Base-by-base conservation (phyloP, 2,113 vertebrate genomes). In the Atherinomorus stipes region DNA sequence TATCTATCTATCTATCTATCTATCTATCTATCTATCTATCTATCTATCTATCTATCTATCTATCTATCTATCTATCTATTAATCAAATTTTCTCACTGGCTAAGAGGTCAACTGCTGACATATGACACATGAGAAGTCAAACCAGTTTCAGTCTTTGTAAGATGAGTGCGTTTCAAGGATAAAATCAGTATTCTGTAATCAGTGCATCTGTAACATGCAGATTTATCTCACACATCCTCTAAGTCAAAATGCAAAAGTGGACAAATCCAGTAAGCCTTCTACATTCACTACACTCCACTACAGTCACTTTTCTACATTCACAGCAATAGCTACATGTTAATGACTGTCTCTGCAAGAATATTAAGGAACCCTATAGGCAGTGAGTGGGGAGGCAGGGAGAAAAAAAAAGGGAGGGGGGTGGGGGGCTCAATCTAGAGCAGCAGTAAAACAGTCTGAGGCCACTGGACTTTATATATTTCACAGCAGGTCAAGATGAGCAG, bases 201-300 rank as follows among this genome's bases (percentile, higher is more conserved):
- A 74, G 64, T 77, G 81, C 21, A 71, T 62, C 40, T 26, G 53
- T 18, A 11, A 23, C 50, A 28, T 58, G 56, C 37, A 60, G 19
- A 47, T 54, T 69, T 64, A 34, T 67, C 51, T 58, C 58, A 53
- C 40, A 56, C 58, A 45, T 37, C 45, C 58, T 61, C 26, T 19
- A 28, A 74, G 64, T 26, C n/a, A 53, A n/a, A 59, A 65, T n/a
- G 69, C 52, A 65, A 52, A 80, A 80, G 61, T 64, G 22, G 64
- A 40, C 21, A 78, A 64, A 79, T 72, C 77, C 69, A 70, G 70
- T 47, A 40, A 70, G 57, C 37, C 73, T 68, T 74, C 37, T 42
- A 16, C 3, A 42, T 19, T 75, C 73, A 85, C 78, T 79, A 83
- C 57, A 19, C 78, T 66, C 53, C 47, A 64, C 70, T 74, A 79